Conservation (phyloP, 2,113 vertebrate genomes). For the Catharus minimus region DNA sequence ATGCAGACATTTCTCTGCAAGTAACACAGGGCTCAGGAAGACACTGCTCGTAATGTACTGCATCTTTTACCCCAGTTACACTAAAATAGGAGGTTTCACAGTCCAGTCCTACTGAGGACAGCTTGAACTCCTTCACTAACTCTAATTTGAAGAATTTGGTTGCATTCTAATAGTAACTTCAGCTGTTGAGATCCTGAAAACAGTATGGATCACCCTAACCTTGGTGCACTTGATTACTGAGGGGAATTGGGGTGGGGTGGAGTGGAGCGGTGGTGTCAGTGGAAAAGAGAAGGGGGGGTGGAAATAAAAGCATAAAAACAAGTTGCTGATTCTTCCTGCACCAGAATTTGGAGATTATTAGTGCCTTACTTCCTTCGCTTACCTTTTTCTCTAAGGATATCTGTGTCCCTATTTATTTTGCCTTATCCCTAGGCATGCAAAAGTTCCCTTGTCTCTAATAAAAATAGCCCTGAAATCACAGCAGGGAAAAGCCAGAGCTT, state of each 20-base stretch:
- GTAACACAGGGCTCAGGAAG: neutral
- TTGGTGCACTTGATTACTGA: neutral
- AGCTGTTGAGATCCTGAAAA: neutral
- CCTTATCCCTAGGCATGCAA: neutral
- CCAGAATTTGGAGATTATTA: neutral
- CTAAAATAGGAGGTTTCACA: neutral
- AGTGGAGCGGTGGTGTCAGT: fast-evolving
- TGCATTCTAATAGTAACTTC: neutral
- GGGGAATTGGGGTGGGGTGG: too few species aligned
- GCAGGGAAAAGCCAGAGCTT: slow-evolving; percentile 21
- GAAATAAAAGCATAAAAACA: too few species aligned
- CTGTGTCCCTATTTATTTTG: fast-evolving
- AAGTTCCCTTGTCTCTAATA: neutral
- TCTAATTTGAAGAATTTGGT: neutral
- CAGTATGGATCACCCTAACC: neutral
- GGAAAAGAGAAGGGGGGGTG: fast-evolving
- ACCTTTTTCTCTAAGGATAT: neutral
- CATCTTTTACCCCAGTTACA: neutral
- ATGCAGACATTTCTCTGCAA: neutral
- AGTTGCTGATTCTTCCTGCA: neutral
- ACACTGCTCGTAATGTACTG: fast-evolving
- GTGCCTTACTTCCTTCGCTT: neutral
- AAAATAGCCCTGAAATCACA: slow-evolving; percentile 32
- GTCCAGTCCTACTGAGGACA: neutral
- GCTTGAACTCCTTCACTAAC: neutral